phyloP scores from a whole-genome alignment of 2,888 invertebrate genomes.

The Coenonympha arcania region DNA sequence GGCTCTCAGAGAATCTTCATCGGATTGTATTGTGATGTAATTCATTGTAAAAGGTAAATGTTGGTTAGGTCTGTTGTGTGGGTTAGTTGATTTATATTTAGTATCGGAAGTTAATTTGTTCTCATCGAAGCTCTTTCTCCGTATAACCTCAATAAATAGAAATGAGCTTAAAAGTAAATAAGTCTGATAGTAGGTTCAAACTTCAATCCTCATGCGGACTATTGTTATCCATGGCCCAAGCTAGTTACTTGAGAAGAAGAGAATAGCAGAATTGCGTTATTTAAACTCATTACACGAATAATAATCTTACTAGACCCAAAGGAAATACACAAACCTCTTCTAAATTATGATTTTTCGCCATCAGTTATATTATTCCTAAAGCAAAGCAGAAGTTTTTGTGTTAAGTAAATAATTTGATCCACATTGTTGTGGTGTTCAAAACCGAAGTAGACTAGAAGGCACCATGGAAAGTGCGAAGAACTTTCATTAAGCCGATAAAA shows the following conservation, averaged over 20 bases:
- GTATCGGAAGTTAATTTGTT: not conserved
- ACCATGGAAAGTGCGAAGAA: constrained; percentile 12
- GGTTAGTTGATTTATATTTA: not conserved
- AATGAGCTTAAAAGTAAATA: not conserved
- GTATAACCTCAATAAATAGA: not conserved
- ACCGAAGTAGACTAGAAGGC: constrained; percentile 2
- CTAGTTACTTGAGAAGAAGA: too few relatives aligned
- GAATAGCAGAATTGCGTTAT: too few relatives aligned
- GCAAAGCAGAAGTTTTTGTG: too few relatives aligned
- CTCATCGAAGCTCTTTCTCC: not conserved
- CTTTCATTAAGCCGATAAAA: constrained; percentile 18
- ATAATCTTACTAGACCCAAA: too few relatives aligned
- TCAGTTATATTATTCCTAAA: too few relatives aligned
- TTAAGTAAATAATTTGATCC: constrained; percentile 7
- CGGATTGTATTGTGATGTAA: constrained; percentile 1
- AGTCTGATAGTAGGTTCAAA: not conserved
- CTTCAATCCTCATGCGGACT: not conserved
- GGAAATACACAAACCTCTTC: too few relatives aligned
- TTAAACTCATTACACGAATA: too few relatives aligned
- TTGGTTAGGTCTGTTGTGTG: not conserved
- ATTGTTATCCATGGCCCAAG: too few relatives aligned
- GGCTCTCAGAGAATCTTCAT: too few relatives aligned
- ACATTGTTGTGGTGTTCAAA: constrained; percentile 11
- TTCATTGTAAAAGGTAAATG: not conserved
- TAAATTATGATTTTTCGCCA: too few relatives aligned